phyloP scores from a whole-genome alignment of 2,888 invertebrate genomes.

The Agrilus cyanescens region DNA sequence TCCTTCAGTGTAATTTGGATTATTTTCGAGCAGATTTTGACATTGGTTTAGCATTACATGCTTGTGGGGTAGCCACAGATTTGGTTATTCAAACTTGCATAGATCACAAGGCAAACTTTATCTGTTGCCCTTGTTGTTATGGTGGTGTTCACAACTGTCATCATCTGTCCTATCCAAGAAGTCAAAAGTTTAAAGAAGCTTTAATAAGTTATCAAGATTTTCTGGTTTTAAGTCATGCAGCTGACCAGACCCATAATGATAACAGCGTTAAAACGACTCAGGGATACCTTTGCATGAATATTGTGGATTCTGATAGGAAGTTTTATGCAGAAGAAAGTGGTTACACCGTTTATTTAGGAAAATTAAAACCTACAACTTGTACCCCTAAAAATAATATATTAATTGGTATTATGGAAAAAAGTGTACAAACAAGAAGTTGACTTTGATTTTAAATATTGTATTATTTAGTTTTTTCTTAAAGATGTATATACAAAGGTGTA shows the following conservation, averaged over 20 bases:
- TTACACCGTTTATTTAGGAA: conserved; percentile 64
- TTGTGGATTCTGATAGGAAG: conserved; percentile 78
- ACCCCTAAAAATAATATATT: conserved; percentile 88
- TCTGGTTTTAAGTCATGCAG: conserved; percentile 74
- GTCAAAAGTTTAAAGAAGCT: conserved; percentile 41
- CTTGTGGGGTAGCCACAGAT: conserved; percentile 91
- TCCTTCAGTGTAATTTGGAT: conserved; percentile 83
- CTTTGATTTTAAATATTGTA: too few species aligned
- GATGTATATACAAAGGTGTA: too few species aligned
- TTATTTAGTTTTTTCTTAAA: too few species aligned
- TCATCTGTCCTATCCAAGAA: conserved; percentile 71
- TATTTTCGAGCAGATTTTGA: conserved; percentile 74
- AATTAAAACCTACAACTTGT: conserved; percentile 68
- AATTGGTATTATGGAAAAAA: conserved; percentile 41
- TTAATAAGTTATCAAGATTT: conserved; percentile 42
- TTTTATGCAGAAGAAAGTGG: conserved; percentile 61
- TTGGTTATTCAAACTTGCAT: conserved; percentile 79
- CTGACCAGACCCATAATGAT: conserved; percentile 81
- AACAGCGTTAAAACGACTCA: conserved; percentile 56
- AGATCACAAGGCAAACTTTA: conserved; percentile 63
- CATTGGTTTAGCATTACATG: conserved; percentile 82
- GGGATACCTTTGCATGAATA: conserved; percentile 77
- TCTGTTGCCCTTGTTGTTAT: conserved; percentile 90
- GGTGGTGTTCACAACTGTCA: conserved; percentile 76
- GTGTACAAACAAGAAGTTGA: too few species aligned